Evolutionary conservation across 2,113 vertebrate species (phyloP), one percentile per base, ranked within the genome.

Genomic region (Oncorhynchus tshawytscha): DNA sequence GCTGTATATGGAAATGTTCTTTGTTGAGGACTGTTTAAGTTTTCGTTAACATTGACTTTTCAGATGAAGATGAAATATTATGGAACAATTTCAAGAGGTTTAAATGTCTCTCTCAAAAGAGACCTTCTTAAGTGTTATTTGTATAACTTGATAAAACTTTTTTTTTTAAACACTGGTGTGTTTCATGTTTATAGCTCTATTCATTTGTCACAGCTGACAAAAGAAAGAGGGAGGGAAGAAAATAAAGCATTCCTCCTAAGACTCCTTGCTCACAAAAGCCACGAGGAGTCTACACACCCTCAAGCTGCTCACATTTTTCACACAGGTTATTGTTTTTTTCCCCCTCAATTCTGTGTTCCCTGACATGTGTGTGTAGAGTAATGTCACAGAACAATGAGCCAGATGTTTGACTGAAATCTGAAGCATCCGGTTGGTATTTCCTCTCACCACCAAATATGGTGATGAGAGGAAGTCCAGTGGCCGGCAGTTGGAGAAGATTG

Each of bases 61-160:
- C 81, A 62, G 70, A 83, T 82, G 76, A 80, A 84, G 71, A 88
- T 85, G 84, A 86, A 91, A 86, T 69, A 82, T 54, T 80, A 68
- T 69, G 65, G 77, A 86, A 25, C 2, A 9, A 70, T 71, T 27
- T 7, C 7, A 1, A 59, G 1, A 8, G 25, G 80, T 67, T 81
- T 39, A 51, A 67, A 29, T 49, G 45, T 70, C 13, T 49, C 34
- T 48, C 16, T 48, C 45, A 48, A 13, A 13, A 49, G 5, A 34
- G 27, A 34, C 29, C 5, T 31, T 27, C 11, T 18, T 45, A 15
- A 39, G 18, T 68, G 29, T 68, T 39, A 68, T 68, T 68, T 68
- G 70, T 59, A 62, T 62, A 62, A 62, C 16, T 60, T 60, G 20
- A 60, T 34, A 34, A 6, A 6, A 27, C 3, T 27, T 27, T 3